Evolutionary conservation across 2,797 vertebrate genomes (phyloP).

Genomic region (Periparus ater): DNA sequence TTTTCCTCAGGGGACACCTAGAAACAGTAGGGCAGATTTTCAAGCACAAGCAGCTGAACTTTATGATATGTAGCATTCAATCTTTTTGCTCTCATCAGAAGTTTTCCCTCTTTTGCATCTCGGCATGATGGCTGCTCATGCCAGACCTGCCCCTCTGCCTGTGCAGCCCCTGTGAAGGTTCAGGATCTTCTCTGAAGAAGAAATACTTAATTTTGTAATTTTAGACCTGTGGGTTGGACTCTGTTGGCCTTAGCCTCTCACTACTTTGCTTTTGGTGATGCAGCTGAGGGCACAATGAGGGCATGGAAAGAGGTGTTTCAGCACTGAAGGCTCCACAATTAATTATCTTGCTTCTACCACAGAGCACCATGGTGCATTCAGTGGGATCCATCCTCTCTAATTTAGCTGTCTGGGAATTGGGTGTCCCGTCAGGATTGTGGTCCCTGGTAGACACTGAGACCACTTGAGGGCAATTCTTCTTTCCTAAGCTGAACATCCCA

Average conservation of each 20-base stretch:
- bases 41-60: neutral
- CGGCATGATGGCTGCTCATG: accelerated
- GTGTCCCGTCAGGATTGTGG: neutral
- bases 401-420: neutral
- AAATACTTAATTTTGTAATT: neutral
- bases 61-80: neutral
- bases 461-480: neutral
- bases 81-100: accelerated
- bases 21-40: neutral
- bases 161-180: neutral
- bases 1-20: neutral
- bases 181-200: neutral
- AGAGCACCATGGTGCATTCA: neutral
- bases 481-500: neutral
- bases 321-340: neutral
- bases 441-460: neutral
- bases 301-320: neutral
- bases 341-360: neutral
- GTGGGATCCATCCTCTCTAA: neutral
- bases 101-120: neutral
- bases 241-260: neutral
- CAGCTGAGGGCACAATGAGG: neutral
- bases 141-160: neutral
- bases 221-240: neutral
- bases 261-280: neutral